These are phyloP conservation scores for Coilia nasus DNA, from an alignment of 2,797 vertebrate genomes.

Conservation along the genomic window DNA sequence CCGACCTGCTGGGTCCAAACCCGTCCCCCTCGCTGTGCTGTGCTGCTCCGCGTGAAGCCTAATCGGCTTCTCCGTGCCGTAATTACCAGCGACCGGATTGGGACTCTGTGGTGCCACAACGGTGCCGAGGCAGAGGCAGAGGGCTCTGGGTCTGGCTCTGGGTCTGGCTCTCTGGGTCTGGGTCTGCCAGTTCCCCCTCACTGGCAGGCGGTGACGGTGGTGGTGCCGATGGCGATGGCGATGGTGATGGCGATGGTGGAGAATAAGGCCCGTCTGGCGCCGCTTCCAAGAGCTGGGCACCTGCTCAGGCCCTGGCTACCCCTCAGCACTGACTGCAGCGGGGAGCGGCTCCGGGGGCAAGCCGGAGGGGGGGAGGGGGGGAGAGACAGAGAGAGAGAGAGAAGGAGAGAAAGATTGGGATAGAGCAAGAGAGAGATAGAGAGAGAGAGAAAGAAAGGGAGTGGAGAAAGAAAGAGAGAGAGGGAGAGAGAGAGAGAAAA, in stretches of 20 bases:
- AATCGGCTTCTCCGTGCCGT: conserved; percentile 89
- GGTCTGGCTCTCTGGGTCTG: conserved; percentile 49
- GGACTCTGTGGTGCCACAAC: conserved; percentile 71
- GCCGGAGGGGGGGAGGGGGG: neutral
- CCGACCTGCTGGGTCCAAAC: conserved; percentile 87
- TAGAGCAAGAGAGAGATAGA: neutral
- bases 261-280: conserved; percentile 3
- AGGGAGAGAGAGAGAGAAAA: neutral
- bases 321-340: conserved; percentile 67
- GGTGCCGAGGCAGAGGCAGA: too few species aligned
- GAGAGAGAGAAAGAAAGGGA: neutral
- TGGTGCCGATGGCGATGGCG: too few species aligned
- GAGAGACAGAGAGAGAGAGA: neutral
- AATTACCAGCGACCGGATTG: conserved; percentile 83
- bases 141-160: conserved; percentile 53
- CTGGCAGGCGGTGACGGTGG: conserved; percentile 57
- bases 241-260: too few species aligned
- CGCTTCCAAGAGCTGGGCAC: conserved; percentile 59
- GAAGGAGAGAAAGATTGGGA: conserved; percentile 1
- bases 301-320: conserved; percentile 64
- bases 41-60: conserved; percentile 84
- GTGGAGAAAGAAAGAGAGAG: neutral
- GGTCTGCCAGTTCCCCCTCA: conserved; percentile 41
- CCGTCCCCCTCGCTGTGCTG: conserved; percentile 86
- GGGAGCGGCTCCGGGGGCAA: conserved; percentile 36